Evolutionary conservation across 2,888 invertebrate species (phyloP), one percentile per base, ranked within the genome.

Genomic region (Bembecia ichneumoniformis): DNA sequence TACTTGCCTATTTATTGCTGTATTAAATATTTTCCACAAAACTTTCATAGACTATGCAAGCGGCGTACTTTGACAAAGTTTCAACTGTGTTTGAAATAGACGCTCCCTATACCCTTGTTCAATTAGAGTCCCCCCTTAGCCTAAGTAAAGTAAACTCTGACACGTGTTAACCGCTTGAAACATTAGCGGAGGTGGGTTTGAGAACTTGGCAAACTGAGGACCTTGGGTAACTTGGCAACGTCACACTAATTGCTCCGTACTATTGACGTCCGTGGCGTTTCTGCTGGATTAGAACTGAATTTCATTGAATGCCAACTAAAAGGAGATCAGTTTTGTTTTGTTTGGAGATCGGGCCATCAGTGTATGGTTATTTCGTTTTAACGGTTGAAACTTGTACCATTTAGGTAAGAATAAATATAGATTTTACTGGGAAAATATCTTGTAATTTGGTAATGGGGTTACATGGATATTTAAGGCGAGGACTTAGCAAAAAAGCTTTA

Each of bases 81-180:
- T 44, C 16, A 44, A 17, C 16, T 16, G 16, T 16, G 16, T 40
- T 40, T 14, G 15, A 44, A 44, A 14, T 44, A 44, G 13, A 44
- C 17, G 11, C 44, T 3, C 44, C 16, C 10, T 40, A 14, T 14
- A 14, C 44, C 44, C 44, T 44, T 44, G 44, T 44, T 16, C 44
- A 44, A 44, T 44, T 44, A 44, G 44, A 44, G 44, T 16, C 10
- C 16, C 44, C 44, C 16, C 15, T 44, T 28, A 28, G 28, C 28
- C 44, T 1, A 44, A 44, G 44, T 44, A 44, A 44, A 44, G 15
- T 55, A 14, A 14, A 44, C 14, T 55, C 62, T 57, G 63, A 64
- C 64, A 58, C 64, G 56, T 62, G 58, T 57, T 62, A 63, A 64
- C 62, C 58, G 57, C 57, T 53, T 54, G 36, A 55, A 63, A 62